Percentiles rank a stretch among this genome's conserved stretches.
These are phyloP conservation scores for Aphodius sticticus DNA, from an alignment of 2,888 invertebrate genomes.

Conservation along the genomic window DNA sequence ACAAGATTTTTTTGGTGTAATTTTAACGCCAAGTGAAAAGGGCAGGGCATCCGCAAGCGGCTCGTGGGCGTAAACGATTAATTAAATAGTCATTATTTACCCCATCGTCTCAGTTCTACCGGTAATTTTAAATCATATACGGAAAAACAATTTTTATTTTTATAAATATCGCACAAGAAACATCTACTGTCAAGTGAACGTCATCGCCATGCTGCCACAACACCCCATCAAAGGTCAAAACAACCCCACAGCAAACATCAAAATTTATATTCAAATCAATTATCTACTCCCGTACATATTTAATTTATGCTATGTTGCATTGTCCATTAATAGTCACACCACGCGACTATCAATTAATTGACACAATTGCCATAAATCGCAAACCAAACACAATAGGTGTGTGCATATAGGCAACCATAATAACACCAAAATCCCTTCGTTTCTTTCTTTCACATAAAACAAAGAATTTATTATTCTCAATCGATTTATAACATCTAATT, in stretches of 20 bases:
- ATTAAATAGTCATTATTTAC: slow-evolving; percentile 62
- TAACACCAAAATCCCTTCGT: neutral
- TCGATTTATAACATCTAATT: too few relatives aligned
- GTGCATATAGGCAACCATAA: neutral
- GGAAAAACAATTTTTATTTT: slow-evolving; percentile 35
- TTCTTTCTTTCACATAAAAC: neutral
- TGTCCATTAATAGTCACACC: neutral
- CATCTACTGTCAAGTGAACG: slow-evolving; percentile 35
- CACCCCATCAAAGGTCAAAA: slow-evolving; percentile 8
- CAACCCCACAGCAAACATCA: slow-evolving; percentile 4
- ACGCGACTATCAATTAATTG: neutral
- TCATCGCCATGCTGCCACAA: slow-evolving; percentile 35
- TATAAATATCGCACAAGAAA: slow-evolving; percentile 37
- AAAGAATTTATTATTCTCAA: too few relatives aligned
- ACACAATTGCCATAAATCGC: neutral
- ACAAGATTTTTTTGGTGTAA: neutral
- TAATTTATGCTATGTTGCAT: neutral
- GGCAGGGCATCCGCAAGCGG: slow-evolving; percentile 6
- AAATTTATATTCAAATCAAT: slow-evolving; percentile 19
- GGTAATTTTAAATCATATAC: slow-evolving; percentile 68
- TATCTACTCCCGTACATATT: neutral
- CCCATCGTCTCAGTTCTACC: slow-evolving; percentile 84
- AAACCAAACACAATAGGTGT: neutral
- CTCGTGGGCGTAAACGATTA: neutral
- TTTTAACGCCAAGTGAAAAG: slow-evolving; percentile 9